Conservation (phyloP, 2,113 vertebrate species). For the Cryptomyrus ogoouensis region DNA sequence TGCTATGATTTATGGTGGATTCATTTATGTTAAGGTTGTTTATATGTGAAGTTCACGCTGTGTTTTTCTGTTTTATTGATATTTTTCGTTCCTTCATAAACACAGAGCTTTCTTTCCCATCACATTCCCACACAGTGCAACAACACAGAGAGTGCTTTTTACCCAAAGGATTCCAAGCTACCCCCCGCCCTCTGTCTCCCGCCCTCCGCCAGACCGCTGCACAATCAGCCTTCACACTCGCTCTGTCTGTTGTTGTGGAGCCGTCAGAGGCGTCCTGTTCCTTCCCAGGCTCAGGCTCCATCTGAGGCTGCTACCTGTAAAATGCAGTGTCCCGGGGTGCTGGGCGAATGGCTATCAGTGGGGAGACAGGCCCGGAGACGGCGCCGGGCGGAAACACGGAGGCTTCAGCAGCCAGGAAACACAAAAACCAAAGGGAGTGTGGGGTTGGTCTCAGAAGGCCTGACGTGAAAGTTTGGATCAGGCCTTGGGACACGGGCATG, state of each 20-base stretch:
- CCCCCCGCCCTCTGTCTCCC: constrained; percentile 20
- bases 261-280: constrained; percentile 23
- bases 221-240: constrained; percentile 58
- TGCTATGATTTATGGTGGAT: not conserved
- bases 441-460: not conserved
- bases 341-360: not conserved
- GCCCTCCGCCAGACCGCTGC: constrained; percentile 40
- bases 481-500: not conserved
- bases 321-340: not conserved
- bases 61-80: not conserved
- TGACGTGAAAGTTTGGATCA: not conserved
- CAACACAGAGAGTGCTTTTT: constrained; percentile 55
- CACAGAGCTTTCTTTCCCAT: not conserved
- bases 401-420: not conserved
- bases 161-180: constrained; percentile 31
- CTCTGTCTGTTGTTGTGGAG: constrained; percentile 11
- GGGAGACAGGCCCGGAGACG: not conserved
- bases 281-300: constrained; percentile 34
- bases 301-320: not conserved
- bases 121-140: not conserved
- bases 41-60: not conserved
- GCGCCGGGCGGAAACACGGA: not conserved
- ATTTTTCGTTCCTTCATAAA: not conserved
- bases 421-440: not conserved
- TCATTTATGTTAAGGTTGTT: not conserved